Conservation (phyloP, 2,113 vertebrate genomes). For the Percina caprodes region DNA sequence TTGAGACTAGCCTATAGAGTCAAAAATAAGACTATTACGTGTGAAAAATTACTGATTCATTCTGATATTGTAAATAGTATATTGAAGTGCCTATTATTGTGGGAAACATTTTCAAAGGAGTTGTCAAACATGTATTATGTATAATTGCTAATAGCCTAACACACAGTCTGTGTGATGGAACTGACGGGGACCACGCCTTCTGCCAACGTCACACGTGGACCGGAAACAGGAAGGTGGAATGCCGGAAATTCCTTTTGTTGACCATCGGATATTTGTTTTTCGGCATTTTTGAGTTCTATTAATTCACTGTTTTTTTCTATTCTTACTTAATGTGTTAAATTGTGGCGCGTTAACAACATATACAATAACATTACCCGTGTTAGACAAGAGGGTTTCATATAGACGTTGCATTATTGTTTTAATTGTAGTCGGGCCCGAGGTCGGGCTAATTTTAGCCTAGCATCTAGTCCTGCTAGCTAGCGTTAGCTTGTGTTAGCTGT, state of each 20-base stretch:
- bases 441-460: constrained; percentile 74
- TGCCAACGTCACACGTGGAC: background rate
- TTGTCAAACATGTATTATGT: background rate
- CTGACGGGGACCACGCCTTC: background rate
- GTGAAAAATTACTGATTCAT: background rate
- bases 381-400: background rate
- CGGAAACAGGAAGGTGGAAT: constrained; percentile 54
- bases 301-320: background rate
- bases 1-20: no score
- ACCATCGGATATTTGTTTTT: constrained; percentile 39
- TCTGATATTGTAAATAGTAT: background rate
- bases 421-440: constrained; percentile 19
- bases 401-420: background rate
- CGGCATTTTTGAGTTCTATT: background rate
- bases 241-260: constrained; percentile 68
- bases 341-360: accelerated
- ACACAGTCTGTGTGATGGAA: background rate
- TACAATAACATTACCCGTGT: background rate
- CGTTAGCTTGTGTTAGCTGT: constrained; percentile 47
- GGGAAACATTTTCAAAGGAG: background rate
- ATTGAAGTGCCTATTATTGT: background rate
- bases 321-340: background rate
- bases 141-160: background rate
- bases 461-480: constrained; percentile 53
- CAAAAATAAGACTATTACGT: background rate